Evolutionary conservation across 2,113 vertebrate species (phyloP).

Genomic region (Peromyscus californicus): DNA sequence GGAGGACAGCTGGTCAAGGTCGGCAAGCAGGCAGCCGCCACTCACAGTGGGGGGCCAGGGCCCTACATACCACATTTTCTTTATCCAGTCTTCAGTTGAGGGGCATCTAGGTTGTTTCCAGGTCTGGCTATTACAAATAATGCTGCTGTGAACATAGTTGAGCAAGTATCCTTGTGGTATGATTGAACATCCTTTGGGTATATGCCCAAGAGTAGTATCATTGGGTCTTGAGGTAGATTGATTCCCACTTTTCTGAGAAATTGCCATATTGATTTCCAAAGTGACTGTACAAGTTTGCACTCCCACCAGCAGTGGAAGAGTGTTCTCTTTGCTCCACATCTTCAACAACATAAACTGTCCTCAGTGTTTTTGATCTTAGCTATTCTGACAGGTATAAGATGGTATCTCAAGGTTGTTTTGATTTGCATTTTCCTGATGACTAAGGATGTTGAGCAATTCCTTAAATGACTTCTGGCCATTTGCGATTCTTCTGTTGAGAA

Average conservation of each 20-base stretch:
- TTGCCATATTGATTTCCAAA: neutral
- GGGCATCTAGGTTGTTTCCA: neutral
- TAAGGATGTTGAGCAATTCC: too few relatives aligned
- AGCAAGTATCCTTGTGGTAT: neutral
- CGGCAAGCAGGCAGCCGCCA: too few relatives aligned
- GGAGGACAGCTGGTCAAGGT: too few relatives aligned
- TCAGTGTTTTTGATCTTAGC: neutral
- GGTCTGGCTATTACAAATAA: neutral
- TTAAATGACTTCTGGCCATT: too few relatives aligned
- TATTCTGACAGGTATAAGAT: neutral
- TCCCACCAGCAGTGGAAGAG: neutral
- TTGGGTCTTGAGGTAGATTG: too few relatives aligned
- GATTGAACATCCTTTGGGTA: neutral
- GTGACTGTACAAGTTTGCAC: neutral
- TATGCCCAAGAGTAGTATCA: too few relatives aligned
- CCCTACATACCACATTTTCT: neutral
- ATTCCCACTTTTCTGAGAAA: too few relatives aligned
- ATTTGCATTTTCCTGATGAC: too few relatives aligned
- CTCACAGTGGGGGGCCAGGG: too few relatives aligned
- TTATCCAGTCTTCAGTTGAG: neutral
- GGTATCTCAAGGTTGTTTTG: neutral
- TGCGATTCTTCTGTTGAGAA: too few relatives aligned
- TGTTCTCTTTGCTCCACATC: neutral
- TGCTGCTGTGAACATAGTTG: neutral
- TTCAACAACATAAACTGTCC: neutral